A percentile compares a stretch with the other conserved stretches of the same genome.
phyloP scores from a whole-genome alignment of 2,797 vertebrate species.

The Pseudotriccus pelzelni region DNA sequence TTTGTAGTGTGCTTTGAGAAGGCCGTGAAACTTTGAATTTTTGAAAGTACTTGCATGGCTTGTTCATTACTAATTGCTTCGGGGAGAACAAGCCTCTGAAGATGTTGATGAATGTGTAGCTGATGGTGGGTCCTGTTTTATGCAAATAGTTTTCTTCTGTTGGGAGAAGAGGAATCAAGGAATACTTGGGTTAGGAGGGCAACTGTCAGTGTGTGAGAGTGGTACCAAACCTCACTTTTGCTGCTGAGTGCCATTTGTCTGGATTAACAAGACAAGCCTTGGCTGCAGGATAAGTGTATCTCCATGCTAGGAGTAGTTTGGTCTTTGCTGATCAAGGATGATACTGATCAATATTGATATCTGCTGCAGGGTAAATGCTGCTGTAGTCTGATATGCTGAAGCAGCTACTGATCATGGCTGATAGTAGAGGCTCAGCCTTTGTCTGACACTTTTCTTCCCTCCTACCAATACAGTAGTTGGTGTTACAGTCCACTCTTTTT shows the following conservation, averaged over 20 bases:
- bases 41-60: neutral
- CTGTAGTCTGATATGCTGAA: neutral
- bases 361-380: neutral
- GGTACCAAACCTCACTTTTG: neutral
- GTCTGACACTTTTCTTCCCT: neutral
- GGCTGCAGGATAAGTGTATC: neutral
- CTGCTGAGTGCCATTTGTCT: neutral
- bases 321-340: neutral
- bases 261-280: too few species aligned
- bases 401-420: neutral
- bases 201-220: fast-evolving
- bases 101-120: neutral
- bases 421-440: neutral
- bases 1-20: neutral
- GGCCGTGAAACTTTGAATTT: neutral
- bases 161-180: neutral
- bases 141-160: neutral
- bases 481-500: neutral
- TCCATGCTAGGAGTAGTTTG: neutral
- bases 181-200: neutral
- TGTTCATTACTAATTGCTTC: neutral
- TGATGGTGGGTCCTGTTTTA: neutral
- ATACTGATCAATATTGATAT: neutral
- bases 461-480: neutral
- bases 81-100: neutral